Conservation (phyloP, 1,140 invertebrate genomes). For the Drosophila ironensis region DNA sequence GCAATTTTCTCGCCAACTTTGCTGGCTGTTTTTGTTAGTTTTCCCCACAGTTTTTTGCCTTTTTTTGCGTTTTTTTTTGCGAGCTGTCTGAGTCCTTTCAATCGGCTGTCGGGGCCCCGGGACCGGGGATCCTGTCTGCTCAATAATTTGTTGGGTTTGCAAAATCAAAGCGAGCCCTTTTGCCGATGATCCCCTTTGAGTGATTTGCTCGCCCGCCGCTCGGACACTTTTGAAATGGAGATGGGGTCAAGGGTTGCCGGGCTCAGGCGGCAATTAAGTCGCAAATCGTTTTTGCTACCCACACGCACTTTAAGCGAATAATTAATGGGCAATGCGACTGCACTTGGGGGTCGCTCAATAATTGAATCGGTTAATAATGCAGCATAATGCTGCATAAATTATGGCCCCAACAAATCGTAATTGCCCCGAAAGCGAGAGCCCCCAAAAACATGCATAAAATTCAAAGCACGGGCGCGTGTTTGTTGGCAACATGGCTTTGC, state of each 20-base stretch:
- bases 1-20: not conserved
- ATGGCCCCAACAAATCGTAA: conserved; percentile 35
- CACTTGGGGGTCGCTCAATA: conserved; percentile 25
- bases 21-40: too few species aligned
- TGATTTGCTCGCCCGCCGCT: conserved; percentile 53
- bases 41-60: not conserved
- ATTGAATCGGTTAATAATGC: conserved; percentile 56
- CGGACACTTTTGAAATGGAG: conserved; percentile 45
- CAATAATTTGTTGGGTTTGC: conserved; percentile 46
- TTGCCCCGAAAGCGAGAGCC: conserved; percentile 6
- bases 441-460: not conserved
- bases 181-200: conserved; percentile 55
- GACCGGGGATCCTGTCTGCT: conserved; percentile 11
- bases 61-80: not conserved
- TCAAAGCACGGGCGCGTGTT: too few species aligned
- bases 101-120: conserved; percentile 8
- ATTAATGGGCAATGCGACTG: conserved; percentile 25
- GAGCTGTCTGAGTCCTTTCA: conserved; percentile 13
- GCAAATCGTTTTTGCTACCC: conserved; percentile 41
- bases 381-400: conserved; percentile 47
- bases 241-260: not conserved
- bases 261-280: conserved; percentile 38
- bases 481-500: too few species aligned
- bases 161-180: conserved; percentile 49
- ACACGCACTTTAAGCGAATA: conserved; percentile 19